Base-by-base conservation (phyloP, 2,888 invertebrate species). In the Theretra japonica region DNA sequence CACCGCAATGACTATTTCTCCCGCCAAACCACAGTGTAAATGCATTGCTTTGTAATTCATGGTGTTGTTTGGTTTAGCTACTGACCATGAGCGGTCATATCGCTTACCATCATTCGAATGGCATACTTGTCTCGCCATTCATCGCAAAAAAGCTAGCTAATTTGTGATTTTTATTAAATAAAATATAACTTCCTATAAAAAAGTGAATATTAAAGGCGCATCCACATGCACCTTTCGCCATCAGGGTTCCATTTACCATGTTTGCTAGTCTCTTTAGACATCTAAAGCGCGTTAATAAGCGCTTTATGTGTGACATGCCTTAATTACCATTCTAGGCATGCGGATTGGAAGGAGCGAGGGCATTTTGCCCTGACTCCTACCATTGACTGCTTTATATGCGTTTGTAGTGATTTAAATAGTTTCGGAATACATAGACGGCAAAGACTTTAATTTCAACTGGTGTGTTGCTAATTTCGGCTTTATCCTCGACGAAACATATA, bases 221-320 rank as follows among this genome's bases (percentile, higher is more conserved):
- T 65, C 23, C 65, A 65, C 62, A 15, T 23, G 17, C 23, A 65
- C 17, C 41, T 65, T 48, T 33, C 65, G 23, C 7, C 23, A 65
- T 65, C 48, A 48, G 41, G 21, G 23, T 65, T 65, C 65, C 65
- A 65, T 65, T 65, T 65, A 65, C 41, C 33, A 33, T 19, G 60
- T 8, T 17, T 58, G n/a, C 41, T 21, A 48, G 65, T 23, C 65
- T 65, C 41, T 65, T 65, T 65, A 65, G 65, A 23, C 48, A 23
- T 65, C 65, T 48, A 65, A 65, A 65, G 65, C 65, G 48, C 48
- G 65, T 48, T 65, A 65, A 65, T 48, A 65, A 41, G 17, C 23
- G 48, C 65, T 65, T 65, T 65, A 65, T 65, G 41, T 62, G 33
- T 48, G 65, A 65, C 65, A 48, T 65, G 65, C 65, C 7, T 41